These are phyloP conservation scores for Falco punctatus DNA, from an alignment of 2,113 vertebrate genomes.

Conservation along the genomic window DNA sequence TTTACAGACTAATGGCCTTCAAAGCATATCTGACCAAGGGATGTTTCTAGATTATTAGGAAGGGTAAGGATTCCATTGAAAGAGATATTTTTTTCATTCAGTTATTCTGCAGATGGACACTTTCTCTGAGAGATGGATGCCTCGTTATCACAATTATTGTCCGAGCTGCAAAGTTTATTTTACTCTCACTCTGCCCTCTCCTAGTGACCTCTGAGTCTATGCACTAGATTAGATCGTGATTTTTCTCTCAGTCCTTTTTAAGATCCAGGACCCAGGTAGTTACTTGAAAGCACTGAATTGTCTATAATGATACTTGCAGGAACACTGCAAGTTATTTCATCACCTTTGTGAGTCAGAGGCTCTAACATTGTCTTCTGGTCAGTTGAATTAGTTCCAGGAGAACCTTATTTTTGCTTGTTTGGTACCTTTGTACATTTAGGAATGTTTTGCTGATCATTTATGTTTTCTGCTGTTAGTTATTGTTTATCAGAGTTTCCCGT, in stretches of 20 bases:
- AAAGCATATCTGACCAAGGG: neutral
- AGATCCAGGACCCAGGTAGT: neutral
- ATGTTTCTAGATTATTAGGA: neutral
- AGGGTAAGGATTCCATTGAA: neutral
- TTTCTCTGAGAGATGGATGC: neutral
- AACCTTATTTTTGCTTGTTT: neutral
- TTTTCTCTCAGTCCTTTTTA: neutral
- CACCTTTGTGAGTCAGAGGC: neutral
- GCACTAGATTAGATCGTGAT: neutral
- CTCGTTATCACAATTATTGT: neutral
- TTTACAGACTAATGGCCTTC: neutral
- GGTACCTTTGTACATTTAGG: neutral
- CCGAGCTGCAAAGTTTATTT: neutral
- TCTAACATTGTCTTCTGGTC: neutral
- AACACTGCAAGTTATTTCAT: neutral
- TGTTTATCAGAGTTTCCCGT: neutral
- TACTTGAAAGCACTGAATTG: neutral
- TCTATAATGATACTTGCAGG: neutral
- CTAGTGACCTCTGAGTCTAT: neutral
- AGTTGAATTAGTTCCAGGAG: neutral
- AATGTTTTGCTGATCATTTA: neutral
- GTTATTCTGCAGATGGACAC: accelerated
- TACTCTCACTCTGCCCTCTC: neutral
- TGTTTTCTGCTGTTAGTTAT: neutral
- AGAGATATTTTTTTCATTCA: neutral